These are phyloP conservation scores for Ylistrum balloti DNA, from an alignment of 1,140 invertebrate genomes.

Conservation along the genomic window DNA sequence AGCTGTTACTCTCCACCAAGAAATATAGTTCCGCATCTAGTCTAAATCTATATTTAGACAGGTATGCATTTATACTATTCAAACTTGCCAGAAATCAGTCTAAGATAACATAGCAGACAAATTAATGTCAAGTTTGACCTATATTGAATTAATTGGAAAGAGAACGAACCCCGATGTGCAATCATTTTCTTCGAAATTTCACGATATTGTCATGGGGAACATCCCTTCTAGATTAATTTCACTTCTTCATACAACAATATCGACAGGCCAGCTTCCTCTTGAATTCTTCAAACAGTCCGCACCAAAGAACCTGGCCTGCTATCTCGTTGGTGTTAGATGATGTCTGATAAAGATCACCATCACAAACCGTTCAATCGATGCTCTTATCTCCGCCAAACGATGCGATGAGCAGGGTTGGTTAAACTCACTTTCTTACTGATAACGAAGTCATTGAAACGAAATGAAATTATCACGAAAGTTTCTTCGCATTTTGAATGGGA, in stretches of 20 bases:
- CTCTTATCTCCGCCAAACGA: conserved; percentile 15
- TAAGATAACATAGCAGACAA: no score
- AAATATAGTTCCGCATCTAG: not conserved
- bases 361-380: conserved; percentile 22
- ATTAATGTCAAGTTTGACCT: no score
- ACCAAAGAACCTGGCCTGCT: not conserved
- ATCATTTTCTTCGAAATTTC: not conserved
- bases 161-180: not conserved
- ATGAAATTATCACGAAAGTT: conserved; percentile 26
- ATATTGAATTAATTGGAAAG: no score
- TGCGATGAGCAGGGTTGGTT: conserved; percentile 31
- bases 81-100: not conserved
- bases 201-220: not conserved
- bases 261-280: not conserved
- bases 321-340: not conserved
- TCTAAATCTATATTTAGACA: not conserved
- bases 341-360: not conserved
- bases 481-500: not conserved
- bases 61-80: not conserved
- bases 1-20: not conserved
- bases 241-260: not conserved
- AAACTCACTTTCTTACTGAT: not conserved
- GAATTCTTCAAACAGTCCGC: conserved; percentile 18
- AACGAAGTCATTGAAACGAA: conserved; percentile 25
- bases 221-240: not conserved